A percentile compares a stretch with the other conserved stretches of the same genome.
phyloP scores from a whole-genome alignment of 2,797 vertebrate genomes.

The Euthynnus affinis region DNA sequence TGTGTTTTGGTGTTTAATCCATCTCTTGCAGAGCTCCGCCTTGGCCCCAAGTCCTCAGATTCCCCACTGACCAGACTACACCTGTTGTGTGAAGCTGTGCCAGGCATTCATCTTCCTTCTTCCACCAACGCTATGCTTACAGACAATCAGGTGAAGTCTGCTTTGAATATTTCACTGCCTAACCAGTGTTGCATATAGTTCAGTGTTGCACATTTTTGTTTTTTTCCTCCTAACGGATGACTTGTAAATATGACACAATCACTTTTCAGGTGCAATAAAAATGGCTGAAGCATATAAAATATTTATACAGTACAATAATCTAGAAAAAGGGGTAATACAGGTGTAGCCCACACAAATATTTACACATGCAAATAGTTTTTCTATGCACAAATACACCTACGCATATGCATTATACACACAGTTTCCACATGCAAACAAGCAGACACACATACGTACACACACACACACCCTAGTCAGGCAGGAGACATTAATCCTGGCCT shows the following conservation, averaged over 20 bases:
- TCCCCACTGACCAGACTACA: constrained; percentile 59
- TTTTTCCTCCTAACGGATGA: background rate
- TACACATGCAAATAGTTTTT: constrained; percentile 40
- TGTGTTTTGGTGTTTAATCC: constrained; percentile 56
- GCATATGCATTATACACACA: constrained; percentile 33
- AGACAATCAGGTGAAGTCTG: constrained; percentile 39
- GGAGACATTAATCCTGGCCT: constrained; percentile 72
- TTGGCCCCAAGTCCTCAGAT: constrained; percentile 46
- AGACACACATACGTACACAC: constrained; percentile 6
- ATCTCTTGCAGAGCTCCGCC: constrained; percentile 53
- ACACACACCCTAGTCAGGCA: constrained; percentile 40
- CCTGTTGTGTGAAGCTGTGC: constrained; percentile 65
- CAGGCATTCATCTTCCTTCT: constrained; percentile 59
- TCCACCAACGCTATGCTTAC: constrained; percentile 31
- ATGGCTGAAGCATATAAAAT: constrained; percentile 28
- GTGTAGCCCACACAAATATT: constrained; percentile 48
- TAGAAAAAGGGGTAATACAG: constrained; percentile 46
- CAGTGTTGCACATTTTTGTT: background rate
- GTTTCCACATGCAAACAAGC: constrained; percentile 26
- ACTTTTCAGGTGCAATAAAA: constrained; percentile 49
- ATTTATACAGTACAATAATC: constrained; percentile 46
- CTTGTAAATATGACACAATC: constrained; percentile 56
- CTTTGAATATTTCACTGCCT: constrained; percentile 37
- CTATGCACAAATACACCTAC: constrained; percentile 23
- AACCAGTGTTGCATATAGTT: constrained; percentile 27